These are phyloP conservation scores for Triplophysa rosa DNA, from an alignment of 2,113 vertebrate species.

Conservation along the genomic window DNA sequence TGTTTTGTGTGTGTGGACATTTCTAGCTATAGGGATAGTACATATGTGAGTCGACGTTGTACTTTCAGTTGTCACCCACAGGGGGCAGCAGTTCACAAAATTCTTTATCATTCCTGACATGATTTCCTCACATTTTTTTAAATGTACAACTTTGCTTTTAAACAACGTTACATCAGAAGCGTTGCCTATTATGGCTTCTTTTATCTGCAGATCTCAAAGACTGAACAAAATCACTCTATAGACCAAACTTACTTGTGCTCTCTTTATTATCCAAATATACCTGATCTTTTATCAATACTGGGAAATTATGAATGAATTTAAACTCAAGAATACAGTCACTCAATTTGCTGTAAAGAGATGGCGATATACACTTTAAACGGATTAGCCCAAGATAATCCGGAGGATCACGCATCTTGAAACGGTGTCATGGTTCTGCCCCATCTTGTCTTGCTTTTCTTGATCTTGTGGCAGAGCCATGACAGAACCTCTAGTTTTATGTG, in stretches of 20 bases:
- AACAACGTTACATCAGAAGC: no score
- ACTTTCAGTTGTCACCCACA: neutral
- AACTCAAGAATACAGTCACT: neutral
- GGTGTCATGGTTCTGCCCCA: no score
- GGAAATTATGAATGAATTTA: neutral
- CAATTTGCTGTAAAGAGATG: constrained; percentile 9
- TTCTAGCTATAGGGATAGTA: no score
- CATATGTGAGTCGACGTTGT: neutral
- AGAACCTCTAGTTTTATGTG: no score
- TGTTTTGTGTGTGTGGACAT: no score
- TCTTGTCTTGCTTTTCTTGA: no score
- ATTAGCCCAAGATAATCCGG: neutral
- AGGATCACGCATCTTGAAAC: neutral
- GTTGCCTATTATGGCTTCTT: no score
- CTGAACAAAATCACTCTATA: neutral
- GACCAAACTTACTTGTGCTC: neutral
- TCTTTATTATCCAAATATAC: no score
- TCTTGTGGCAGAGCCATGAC: no score
- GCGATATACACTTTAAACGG: neutral
- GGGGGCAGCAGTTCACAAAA: neutral
- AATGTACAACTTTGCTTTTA: no score
- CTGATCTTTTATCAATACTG: neutral
- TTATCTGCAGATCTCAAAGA: no score
- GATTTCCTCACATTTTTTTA: no score
- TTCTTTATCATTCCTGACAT: neutral